Evolutionary conservation across 2,113 vertebrate species (phyloP), one percentile per base, ranked within the genome.

Genomic region (Podarcis raffonei): DNA sequence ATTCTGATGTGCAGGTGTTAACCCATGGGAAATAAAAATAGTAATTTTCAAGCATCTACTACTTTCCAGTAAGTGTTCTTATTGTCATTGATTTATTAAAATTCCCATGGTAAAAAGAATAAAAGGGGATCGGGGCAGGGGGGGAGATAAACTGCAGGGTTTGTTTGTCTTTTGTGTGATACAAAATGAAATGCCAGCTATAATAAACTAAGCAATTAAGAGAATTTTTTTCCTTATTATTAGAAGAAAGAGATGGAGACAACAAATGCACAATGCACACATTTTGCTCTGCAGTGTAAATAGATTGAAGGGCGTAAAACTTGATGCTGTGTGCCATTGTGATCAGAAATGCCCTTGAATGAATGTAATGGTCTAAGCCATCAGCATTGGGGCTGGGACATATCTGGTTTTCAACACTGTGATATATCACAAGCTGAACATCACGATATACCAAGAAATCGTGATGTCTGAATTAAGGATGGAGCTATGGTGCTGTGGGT

Each of bases 21-120:
- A 95, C 91, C 89, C 90, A 83, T 90, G 93, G 92, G 93, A 95
- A 96, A 95, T 93, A 95, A 94, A 94, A 91, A 93, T 90, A 93
- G 93, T 90, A 90, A 81, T 94, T 91, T 84, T 93, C 87, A 93
- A 93, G 89, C 68, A 92, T 90, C 92, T 79, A 74, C 81, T 89
- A 71, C 66, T 85, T 89, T 81, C 83, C 76, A 53, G 23, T 65
- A 78, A 95, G 90, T 93, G 86, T 95, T 93, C 91, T 93, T 92
- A 80, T 91, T 95, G 91, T 93, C 87, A 90, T 1, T 90, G 65
- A 86, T 80, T 88, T 90, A 88, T 89, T 93, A 94, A 93, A 77
- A 92, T 87, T 84, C 84, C 89, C 37, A 86, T 37, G 65, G 84
- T 75, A 92, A 94, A 91, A 59, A 85, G 48, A 53, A 53, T 53